phyloP scores from a whole-genome alignment of 2,113 vertebrate species.

The Hassar affinis region DNA sequence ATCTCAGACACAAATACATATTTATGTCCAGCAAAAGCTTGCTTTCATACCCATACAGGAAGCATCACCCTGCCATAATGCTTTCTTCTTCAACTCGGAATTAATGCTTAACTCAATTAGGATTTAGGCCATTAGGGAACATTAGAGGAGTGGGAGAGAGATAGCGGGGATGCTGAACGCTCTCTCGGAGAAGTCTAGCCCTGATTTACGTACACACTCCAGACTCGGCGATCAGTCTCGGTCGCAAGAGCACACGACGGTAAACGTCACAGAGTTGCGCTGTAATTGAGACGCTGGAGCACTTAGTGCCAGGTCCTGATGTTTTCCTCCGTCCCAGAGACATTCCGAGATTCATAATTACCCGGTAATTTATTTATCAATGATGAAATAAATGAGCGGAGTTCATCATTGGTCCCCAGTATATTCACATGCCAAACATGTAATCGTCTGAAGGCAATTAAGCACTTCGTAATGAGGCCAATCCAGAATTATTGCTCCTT shows the following conservation, averaged over 20 bases:
- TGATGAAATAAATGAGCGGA: slow-evolving; percentile 46
- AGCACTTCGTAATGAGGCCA: slow-evolving; percentile 59
- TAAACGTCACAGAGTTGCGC: slow-evolving; percentile 57
- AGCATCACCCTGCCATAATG: slow-evolving; percentile 61
- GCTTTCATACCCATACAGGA: slow-evolving; percentile 67
- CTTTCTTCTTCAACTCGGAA: slow-evolving; percentile 65
- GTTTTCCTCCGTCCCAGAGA: slow-evolving; percentile 40
- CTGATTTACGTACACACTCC: slow-evolving; percentile 55
- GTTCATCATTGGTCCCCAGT: slow-evolving; percentile 65
- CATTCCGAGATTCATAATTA: slow-evolving; percentile 40
- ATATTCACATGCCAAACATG: slow-evolving; percentile 67
- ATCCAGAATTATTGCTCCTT: slow-evolving; percentile 50
- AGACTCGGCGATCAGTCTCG: slow-evolving; percentile 37
- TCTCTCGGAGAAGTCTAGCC: slow-evolving; percentile 56
- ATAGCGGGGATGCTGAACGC: slow-evolving; percentile 63
- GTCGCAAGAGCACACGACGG: slow-evolving; percentile 51
- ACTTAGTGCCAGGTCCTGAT: slow-evolving; percentile 58
- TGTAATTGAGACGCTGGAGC: slow-evolving; percentile 70
- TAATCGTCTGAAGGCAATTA: slow-evolving; percentile 70
- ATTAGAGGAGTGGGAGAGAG: slow-evolving; percentile 72
- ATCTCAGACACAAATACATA: slow-evolving; percentile 78
- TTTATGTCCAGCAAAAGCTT: slow-evolving; percentile 74
- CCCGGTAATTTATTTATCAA: slow-evolving; percentile 51
- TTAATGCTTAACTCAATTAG: slow-evolving; percentile 77
- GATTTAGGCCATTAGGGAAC: slow-evolving; percentile 72